Evolutionary conservation across 2,888 invertebrate genomes (phyloP), one percentile per base, ranked within the genome.

Genomic region (Drosophila algonquin): DNA sequence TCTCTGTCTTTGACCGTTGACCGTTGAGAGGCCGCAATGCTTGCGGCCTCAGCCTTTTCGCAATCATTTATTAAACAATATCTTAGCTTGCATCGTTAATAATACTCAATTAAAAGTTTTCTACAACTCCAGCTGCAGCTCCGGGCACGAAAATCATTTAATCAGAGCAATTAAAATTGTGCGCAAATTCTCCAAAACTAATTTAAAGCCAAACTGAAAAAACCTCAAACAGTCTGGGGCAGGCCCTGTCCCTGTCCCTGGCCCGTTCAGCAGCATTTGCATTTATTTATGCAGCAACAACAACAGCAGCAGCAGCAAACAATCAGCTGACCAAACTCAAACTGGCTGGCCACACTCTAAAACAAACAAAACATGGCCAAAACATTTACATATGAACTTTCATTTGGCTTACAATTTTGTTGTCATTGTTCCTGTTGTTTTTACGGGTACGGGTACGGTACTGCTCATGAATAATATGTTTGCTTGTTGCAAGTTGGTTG

Each of bases 351-450:
- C 64, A 70, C 76, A 76, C 75, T 75, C 47, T 67, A 77, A 78
- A 63, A 65, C 63, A 86, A 86, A 80, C 76, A 83, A 73, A 81
- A 76, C 75, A 81, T 75, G 76, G 55, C 51, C 30, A 58, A 77
- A 81, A 83, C 77, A 86, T 86, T 86, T 86, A 64, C 86, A 80
- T 83, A 75, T 73, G 60, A 77, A 85, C 80, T 81, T 86, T 75
- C 58, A 59, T 71, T 68, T 60, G 62, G 68, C 65, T 73, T 63
- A 50, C 69, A 58, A 46, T 69, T 46, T 46, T 62, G 48, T 63
- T 65, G 32, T 70, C 70, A 32, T 73, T 77, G 59, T 40, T 71
- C 50, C 60, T 55, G 32, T 51, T 52, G 18, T 63, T 60, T 40
- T 40, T 40, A 40, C 40, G 40, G 40, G 40, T n/a, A n/a, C n/a